These are phyloP conservation scores for Festucalex cinctus DNA, from an alignment of 2,113 vertebrate species.

Conservation along the genomic window DNA sequence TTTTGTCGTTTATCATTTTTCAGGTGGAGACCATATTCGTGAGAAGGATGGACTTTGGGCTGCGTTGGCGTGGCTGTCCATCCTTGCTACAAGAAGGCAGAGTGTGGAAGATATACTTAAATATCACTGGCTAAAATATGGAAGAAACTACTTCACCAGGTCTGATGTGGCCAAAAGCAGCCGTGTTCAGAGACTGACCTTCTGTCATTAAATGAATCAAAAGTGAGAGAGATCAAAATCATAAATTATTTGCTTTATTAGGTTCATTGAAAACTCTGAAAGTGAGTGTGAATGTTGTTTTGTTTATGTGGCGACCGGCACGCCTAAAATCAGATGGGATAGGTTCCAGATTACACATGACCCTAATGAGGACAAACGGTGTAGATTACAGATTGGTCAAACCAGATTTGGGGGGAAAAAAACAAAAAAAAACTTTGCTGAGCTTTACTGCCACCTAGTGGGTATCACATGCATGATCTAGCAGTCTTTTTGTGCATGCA, in stretches of 20 bases:
- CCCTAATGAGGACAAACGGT: neutral
- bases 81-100: conserved; percentile 83
- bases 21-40: conserved; percentile 93
- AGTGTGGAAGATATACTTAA: conserved; percentile 91
- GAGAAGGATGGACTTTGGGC: conserved; percentile 98
- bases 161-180: conserved; percentile 40
- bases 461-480: neutral
- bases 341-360: neutral
- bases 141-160: conserved; percentile 96
- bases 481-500: neutral
- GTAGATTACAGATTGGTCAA: neutral
- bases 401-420: neutral
- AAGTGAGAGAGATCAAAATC: neutral
- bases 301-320: too few species aligned
- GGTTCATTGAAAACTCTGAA: too few species aligned
- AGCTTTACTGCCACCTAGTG: conserved; percentile 51
- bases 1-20: neutral
- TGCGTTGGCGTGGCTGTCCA: conserved; percentile 94
- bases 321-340: neutral
- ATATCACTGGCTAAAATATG: conserved; percentile 92
- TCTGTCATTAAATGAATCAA: neutral
- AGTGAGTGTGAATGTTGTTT: too few species aligned
- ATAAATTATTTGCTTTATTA: neutral
- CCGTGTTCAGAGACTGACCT: neutral
- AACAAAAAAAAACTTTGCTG: neutral